Base-by-base conservation (phyloP, 2,888 invertebrate genomes). In the Lathronympha strigana region DNA sequence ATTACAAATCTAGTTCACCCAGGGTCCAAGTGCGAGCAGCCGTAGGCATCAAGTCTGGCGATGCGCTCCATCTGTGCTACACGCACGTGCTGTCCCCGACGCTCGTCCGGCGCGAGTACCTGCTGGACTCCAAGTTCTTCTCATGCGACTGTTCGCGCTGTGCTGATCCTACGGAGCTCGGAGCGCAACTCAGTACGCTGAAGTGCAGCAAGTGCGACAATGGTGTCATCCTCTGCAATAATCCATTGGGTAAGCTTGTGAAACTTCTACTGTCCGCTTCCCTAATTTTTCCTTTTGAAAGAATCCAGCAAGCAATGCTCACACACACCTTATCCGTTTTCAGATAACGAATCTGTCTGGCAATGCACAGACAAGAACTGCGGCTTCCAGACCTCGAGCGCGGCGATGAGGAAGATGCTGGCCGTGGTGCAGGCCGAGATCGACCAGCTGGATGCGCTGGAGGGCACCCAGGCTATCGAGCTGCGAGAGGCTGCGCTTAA, bases 121-220 rank as follows among this genome's bases (percentile, higher is more conserved):
- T 97, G 2, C 88, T 92, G 60, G 94, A 95, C 76, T 95, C 96
- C 28, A 97, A 97, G 91, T 96, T 95, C 84, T 97, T 97, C 82
- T 92, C 93, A 17, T 97, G 97, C 82, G 93, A 92, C 31, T 97
- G 97, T 74, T 76, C 87, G 2, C 93, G 97, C 58, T 97, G 97
- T 78, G 87, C 93, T 1, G 97, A 97, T 83, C 95, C 96, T 9
- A 95, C 95, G 0, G 97, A 97, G 80, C 84, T 97, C 50, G 95
- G 95, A 8, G 96, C 97, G 0, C 94, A 96, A 77, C 93, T 96
- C 78, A 95, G 97, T 71, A 94, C 96, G 0, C 83, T 97, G 1
- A 96, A 95, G 80, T 97, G 97, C 76, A 94, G 92, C 72, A 95
- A 95, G 81, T 96, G 96, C 76, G 95, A 95, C 69, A 94, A 95